Evolutionary conservation across 2,797 vertebrate genomes (phyloP).

Genomic region (Platyrinchus mystaceus): DNA sequence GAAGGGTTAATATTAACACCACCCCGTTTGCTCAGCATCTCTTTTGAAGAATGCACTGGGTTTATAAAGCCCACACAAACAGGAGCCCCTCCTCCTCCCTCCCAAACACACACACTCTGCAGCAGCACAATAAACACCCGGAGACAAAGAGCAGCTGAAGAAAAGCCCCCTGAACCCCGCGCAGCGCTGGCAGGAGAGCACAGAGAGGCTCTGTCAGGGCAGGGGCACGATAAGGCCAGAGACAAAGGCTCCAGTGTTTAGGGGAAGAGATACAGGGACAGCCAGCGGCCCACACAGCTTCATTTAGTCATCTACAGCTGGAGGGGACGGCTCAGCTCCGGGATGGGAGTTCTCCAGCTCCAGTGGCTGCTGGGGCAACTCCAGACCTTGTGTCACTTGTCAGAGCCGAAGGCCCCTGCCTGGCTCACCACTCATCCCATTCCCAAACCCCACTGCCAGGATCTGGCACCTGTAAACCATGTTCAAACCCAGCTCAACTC

Average conservation of each 20-base stretch:
- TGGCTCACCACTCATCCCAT: not conserved
- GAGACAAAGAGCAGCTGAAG: constrained; percentile 65
- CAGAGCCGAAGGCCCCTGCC: not conserved
- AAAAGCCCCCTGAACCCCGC: constrained; percentile 62
- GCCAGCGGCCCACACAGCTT: constrained; percentile 58
- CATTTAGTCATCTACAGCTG: constrained; percentile 60
- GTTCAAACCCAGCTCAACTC: not conserved
- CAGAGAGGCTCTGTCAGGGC: constrained; percentile 69
- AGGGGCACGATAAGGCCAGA: constrained; percentile 47
- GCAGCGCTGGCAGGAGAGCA: constrained; percentile 52
- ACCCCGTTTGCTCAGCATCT: constrained; percentile 43
- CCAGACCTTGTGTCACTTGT: not conserved
- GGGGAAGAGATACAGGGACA: constrained; percentile 58
- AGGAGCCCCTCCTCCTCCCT: constrained; percentile 28
- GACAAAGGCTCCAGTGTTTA: constrained; percentile 75
- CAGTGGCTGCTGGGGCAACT: not conserved
- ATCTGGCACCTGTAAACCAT: not conserved
- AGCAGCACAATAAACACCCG: constrained; percentile 19
- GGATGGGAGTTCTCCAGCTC: not conserved
- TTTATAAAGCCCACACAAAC: constrained; percentile 58
- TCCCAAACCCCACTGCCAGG: not conserved
- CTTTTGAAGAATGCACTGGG: constrained; percentile 42
- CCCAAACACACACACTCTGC: constrained; percentile 43
- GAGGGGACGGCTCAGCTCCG: not conserved
- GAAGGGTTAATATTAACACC: constrained; percentile 39